Evolutionary conservation across 1,140 invertebrate species (phyloP), one percentile per base, ranked within the genome.

Genomic region (Oppia nitens): DNA sequence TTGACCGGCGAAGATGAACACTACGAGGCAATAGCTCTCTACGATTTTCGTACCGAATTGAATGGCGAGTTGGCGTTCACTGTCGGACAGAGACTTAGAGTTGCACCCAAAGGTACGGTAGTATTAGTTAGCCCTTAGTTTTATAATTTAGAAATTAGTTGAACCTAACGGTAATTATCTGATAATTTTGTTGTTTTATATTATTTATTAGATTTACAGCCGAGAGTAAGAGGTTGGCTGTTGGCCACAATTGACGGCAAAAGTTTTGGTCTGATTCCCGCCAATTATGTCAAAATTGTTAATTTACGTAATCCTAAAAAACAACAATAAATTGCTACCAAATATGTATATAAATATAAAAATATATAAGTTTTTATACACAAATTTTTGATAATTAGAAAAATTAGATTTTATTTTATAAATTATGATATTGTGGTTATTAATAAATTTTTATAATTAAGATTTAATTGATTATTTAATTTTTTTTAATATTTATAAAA

Each of bases 51-150:
- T 59, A 81, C 80, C 17, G 73, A 78, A 17, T 78, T 75, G 14
- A 75, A 78, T 0, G 79, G 84, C 59, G 91, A 96, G 74, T 67
- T 96, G 9, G 81, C 78, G 56, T 77, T 95, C 63, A 75, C 74
- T 62, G 74, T 77, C 40, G 85, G 86, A 58, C 84, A 92, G 66
- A 78, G 80, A 50, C 73, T 95, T 2, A 77, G 78, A 54, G 71
- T 96, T 24, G 90, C 90, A 1, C 90, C 90, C 0, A 81, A 83
- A 9, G 32, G 32, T 40, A 40, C 6, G 32, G 17, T 40, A 6
- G 32, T 6, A 9, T 40, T 40, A 9, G 32, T 40, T 17, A 40
- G 32, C 32, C 6, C 17, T 40, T 40, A 17, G 6, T 40, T 17
- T 40, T 6, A 40, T 40, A 40, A 9, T 40, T 6, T 40, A 9